Evolutionary conservation across 1,140 invertebrate genomes (phyloP), one percentile per base, ranked within the genome.

Genomic region (Dendroctonus valens): DNA sequence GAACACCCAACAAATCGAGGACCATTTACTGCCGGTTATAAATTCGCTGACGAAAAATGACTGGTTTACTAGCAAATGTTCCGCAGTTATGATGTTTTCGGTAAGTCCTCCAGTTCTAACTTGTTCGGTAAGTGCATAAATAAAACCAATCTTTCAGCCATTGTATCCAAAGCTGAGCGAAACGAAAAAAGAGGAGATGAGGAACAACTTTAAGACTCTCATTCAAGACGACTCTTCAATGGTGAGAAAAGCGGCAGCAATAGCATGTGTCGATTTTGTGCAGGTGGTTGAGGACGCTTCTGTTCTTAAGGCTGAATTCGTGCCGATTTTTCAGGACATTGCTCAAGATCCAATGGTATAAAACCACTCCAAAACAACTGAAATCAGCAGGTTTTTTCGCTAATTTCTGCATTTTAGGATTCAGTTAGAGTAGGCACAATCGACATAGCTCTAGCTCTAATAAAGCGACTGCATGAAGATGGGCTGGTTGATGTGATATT

Each of bases 61-160:
- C 7, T 76, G 74, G 75, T 76, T 75, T 65, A 72, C 74, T 5
- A 70, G 67, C 12, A 76, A 75, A 67, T 75, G 75, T 53, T 73
- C 75, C 0, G 69, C 71, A 2, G 59, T 69, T 6, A 68, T 59
- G 48, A 48, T 76, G 11, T 70, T 73, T 63, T 41, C 75, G 14
- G 75, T 75, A 72, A 69, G 71, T 69, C 15, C 39, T 15, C n/a
- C 12, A 12, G n/a, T 44, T 26, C 62, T 39, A 12, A 11, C 48
- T 44, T 44, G 5, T 5, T 15, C 11, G n/a, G 58, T 5, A 58
- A 12, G 9, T n/a, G 40, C 12, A 7, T 2, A 11, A 58, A 5
- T 44, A 6, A 50, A 12, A 49, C n/a, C 26, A 52, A 3, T 55
- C 60, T 73, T 70, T n/a, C 51, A 77, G 76, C 62, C 71, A 14